phyloP scores from a whole-genome alignment of 2,888 invertebrate genomes.

The Gandaritis pyraliata region DNA sequence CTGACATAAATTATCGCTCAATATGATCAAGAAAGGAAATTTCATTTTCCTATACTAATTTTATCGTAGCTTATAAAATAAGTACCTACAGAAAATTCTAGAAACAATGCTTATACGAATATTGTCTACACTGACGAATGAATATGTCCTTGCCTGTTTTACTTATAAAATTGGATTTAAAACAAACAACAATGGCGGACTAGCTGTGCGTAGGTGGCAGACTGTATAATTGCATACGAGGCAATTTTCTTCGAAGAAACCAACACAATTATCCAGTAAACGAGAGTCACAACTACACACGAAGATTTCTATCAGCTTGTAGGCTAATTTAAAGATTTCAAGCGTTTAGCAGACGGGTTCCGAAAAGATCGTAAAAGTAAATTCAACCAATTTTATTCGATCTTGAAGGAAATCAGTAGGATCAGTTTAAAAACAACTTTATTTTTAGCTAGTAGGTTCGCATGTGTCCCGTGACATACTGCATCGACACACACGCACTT shows the following conservation, averaged over 20 bases:
- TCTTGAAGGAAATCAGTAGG: not conserved
- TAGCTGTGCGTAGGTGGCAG: constrained; percentile 49
- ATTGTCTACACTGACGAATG: no score
- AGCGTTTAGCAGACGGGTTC: constrained; percentile 2
- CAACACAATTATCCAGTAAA: constrained; percentile 57
- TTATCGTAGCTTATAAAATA: no score
- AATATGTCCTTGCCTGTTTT: not conserved
- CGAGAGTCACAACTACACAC: constrained; percentile 57
- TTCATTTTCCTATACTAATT: no score
- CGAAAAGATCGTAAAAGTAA: not conserved
- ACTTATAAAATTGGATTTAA: constrained; percentile 26
- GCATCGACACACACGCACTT: not conserved
- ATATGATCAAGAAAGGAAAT: no score
- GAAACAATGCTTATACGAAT: no score
- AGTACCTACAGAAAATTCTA: no score
- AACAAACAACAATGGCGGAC: constrained; percentile 37
- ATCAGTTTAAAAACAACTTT: not conserved
- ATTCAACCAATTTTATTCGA: not conserved
- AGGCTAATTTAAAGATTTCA: constrained; percentile 32
- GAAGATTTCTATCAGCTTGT: constrained; percentile 42
- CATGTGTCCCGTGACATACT: not conserved
- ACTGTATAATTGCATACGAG: constrained; percentile 55
- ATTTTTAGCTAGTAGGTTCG: constrained; percentile 5
- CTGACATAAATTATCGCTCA: no score
- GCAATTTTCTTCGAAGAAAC: constrained; percentile 46